These are phyloP conservation scores for Zoanthus sansibaricus DNA, from an alignment of 92 coral and sea anemone species.

Conservation along the genomic window DNA sequence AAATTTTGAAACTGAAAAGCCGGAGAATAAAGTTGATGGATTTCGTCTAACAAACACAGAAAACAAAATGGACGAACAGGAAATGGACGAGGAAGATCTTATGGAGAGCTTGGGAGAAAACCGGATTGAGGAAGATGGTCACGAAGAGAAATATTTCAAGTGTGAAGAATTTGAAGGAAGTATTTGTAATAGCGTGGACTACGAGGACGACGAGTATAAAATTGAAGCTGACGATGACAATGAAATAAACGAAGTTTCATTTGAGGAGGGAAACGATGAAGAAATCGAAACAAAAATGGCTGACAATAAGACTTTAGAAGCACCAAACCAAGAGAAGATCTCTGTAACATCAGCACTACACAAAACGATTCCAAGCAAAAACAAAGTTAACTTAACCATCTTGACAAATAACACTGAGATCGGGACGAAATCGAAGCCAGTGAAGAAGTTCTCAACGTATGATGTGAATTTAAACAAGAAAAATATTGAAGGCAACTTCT, in stretches of 20 bases:
- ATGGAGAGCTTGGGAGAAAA: constrained; percentile 10
- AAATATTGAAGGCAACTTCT: neutral
- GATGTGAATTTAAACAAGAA: neutral
- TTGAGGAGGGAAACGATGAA: constrained; percentile 8
- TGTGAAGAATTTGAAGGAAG: constrained; percentile 7
- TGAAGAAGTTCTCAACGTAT: neutral
- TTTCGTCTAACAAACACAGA: neutral
- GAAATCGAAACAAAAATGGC: neutral
- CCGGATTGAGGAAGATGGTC: neutral
- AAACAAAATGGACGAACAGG: constrained; percentile 1
- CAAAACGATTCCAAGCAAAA: neutral
- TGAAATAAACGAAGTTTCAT: neutral
- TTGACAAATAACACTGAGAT: neutral
- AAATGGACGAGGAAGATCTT: constrained; percentile 19
- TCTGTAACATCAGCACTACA: neutral
- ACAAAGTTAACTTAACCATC: neutral
- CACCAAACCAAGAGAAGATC: neutral
- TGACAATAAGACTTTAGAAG: neutral
- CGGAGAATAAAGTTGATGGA: neutral
- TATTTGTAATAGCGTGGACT: constrained; percentile 28
- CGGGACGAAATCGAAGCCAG: no score
- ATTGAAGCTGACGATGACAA: constrained; percentile 20
- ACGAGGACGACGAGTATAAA: neutral
- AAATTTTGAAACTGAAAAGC: neutral
- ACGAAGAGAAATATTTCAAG: neutral